Evolutionary conservation across 2,888 invertebrate species (phyloP), one percentile per base, ranked within the genome.

Genomic region (Deroplatys truncata): DNA sequence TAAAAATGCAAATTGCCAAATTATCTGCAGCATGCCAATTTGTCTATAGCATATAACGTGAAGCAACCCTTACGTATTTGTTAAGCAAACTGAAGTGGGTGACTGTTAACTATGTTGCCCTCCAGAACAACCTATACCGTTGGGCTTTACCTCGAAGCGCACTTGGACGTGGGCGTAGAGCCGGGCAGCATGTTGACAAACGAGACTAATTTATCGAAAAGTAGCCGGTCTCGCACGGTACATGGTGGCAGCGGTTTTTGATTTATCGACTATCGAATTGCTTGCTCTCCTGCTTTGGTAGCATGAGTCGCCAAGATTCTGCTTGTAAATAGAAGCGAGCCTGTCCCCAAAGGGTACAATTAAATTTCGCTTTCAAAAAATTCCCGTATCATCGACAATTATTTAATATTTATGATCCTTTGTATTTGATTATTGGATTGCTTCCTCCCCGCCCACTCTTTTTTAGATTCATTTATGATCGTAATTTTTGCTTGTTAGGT

Each of bases 331-430:
- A 85, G 49, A 85, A 49, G 85, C 43, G 16, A 84, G n/a, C 49
- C n/a, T 49, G 82, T 87, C 86, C 86, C 86, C 31, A 31, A 29
- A 29, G 72, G 86, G 82, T 87, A 87, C 82, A 87, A 87, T 87
- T 87, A 87, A 87, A 87, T 25, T 82, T 87, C 28, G 29, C 20
- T 87, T 82, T 87, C 82, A n/a, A 28, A 87, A 87, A 82, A 82
- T 82, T 87, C 35, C 82, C 82, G 82, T 87, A 87, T 85, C 28
- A 72, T 72, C 86, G 31, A n/a, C 82, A 87, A 87, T 72, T 87
- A 87, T 87, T 87, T 87, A 82, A 87, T 87, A 87, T 87, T 87
- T 87, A 87, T 87, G 82, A 28, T 20, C 56, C 82, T 82, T 87
- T 82, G 86, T 86, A 72, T 86, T 56, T 86, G 86, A 56, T 86